Conservation (phyloP, 1,140 invertebrate species). For the Zaprionus camerounensis region DNA sequence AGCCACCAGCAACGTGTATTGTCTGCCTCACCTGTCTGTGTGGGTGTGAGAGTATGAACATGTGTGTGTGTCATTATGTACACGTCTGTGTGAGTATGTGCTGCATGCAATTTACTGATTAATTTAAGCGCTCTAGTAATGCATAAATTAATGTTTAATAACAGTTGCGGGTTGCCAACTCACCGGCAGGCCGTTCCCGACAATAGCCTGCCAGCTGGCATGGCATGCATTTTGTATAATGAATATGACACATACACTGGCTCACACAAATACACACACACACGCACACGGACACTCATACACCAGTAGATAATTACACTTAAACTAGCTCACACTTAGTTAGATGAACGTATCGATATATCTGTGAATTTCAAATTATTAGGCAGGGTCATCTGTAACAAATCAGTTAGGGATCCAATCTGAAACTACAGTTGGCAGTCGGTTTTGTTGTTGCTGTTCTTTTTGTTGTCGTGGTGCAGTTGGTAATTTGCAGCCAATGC, state of each 20-base stretch:
- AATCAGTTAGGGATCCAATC: slow-evolving; percentile 37
- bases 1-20: slow-evolving; percentile 30
- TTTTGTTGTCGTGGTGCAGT: slow-evolving; percentile 13
- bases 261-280: slow-evolving; percentile 26
- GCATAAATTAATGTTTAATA: slow-evolving; percentile 79
- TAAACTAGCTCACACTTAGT: slow-evolving; percentile 10
- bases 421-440: slow-evolving; percentile 16
- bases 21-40: slow-evolving; percentile 14
- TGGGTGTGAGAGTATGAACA: slow-evolving; percentile 17
- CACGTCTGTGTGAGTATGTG: slow-evolving; percentile 18
- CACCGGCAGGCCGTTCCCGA: slow-evolving; percentile 25
- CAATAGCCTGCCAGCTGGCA: slow-evolving; percentile 30
- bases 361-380: slow-evolving; percentile 52
- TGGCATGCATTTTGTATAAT: slow-evolving; percentile 26
- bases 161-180: slow-evolving; percentile 49
- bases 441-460: slow-evolving; percentile 17
- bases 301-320: slow-evolving; percentile 10
- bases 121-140: slow-evolving; percentile 74
- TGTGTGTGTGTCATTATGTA: background rate
- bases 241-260: slow-evolving; percentile 19
- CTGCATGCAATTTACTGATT: slow-evolving; percentile 67
- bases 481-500: slow-evolving; percentile 49
- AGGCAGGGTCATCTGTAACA: slow-evolving; percentile 15
- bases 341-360: slow-evolving; percentile 65
- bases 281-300: slow-evolving; percentile 16